phyloP scores from a whole-genome alignment of 1,140 invertebrate species.

The Arctopsyche grandis region DNA sequence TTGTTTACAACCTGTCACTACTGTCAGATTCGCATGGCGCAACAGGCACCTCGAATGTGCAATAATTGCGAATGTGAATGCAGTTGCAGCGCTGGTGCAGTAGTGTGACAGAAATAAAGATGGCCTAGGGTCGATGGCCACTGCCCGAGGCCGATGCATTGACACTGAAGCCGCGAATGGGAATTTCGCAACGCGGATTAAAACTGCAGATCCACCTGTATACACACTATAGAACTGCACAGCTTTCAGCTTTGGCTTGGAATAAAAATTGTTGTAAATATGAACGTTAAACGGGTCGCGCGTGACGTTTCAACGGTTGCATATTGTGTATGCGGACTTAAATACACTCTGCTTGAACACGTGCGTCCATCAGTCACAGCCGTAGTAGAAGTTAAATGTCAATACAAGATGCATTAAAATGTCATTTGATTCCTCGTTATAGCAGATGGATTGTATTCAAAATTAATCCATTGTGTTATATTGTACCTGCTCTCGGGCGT shows the following conservation, averaged over 20 bases:
- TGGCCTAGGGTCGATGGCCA: slow-evolving; percentile 36
- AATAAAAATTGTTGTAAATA: no score
- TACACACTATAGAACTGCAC: no score
- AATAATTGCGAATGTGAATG: not conserved
- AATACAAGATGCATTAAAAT: no score
- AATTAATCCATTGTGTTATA: not conserved
- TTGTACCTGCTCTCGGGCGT: no score
- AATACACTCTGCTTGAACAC: no score
- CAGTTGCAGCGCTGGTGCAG: not conserved
- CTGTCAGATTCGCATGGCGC: not conserved
- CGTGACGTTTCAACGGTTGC: no score
- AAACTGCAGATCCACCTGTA: no score
- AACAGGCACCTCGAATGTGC: not conserved
- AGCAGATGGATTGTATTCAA: not conserved
- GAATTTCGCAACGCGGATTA: not conserved
- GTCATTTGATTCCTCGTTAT: not conserved
- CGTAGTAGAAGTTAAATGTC: no score
- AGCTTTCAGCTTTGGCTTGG: no score
- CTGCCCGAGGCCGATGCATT: slow-evolving; percentile 20
- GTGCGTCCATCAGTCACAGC: no score
- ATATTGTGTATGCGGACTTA: no score
- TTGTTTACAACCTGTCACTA: not conserved
- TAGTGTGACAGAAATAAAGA: slow-evolving; percentile 41
- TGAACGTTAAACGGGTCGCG: no score
- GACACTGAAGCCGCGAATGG: slow-evolving; percentile 7